These are phyloP conservation scores for Smittia sp. DNA, from an alignment of 2,888 invertebrate species.

Conservation along the genomic window DNA sequence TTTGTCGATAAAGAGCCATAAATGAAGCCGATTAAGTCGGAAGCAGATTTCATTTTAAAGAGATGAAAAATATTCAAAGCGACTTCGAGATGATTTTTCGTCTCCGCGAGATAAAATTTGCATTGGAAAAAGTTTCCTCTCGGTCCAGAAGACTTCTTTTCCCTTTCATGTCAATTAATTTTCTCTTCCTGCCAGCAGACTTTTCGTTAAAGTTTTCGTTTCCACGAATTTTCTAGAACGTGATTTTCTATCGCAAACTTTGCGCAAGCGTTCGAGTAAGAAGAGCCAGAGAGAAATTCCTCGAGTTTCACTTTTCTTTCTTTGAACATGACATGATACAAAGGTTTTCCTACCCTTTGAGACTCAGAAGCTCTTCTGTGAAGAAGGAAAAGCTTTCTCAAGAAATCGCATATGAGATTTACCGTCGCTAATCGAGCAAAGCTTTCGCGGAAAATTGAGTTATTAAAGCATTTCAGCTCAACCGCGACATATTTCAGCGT, in stretches of 20 bases:
- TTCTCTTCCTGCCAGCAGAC: background rate
- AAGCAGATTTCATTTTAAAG: background rate
- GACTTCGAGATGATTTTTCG: background rate
- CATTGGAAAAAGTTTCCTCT: background rate
- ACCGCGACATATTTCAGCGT: background rate
- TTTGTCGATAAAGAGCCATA: background rate
- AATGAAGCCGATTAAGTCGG: background rate
- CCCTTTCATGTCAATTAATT: constrained; percentile 4
- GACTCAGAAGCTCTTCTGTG: background rate
- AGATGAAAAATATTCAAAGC: background rate
- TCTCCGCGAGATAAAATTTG: background rate
- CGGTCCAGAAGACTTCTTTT: background rate
- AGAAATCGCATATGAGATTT: too few species aligned
- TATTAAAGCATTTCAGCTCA: background rate
- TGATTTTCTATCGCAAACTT: background rate
- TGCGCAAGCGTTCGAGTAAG: constrained; percentile 15
- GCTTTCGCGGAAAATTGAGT: constrained; percentile 6
- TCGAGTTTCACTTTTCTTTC: constrained; percentile 15
- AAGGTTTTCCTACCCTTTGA: background rate
- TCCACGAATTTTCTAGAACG: background rate
- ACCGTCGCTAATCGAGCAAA: background rate
- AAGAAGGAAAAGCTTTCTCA: background rate
- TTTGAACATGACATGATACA: constrained; percentile 13
- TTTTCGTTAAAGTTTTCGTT: background rate
- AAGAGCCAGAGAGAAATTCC: background rate